Conservation (phyloP, 2,888 invertebrate genomes). For the Zaprionus bogoriensis region DNA sequence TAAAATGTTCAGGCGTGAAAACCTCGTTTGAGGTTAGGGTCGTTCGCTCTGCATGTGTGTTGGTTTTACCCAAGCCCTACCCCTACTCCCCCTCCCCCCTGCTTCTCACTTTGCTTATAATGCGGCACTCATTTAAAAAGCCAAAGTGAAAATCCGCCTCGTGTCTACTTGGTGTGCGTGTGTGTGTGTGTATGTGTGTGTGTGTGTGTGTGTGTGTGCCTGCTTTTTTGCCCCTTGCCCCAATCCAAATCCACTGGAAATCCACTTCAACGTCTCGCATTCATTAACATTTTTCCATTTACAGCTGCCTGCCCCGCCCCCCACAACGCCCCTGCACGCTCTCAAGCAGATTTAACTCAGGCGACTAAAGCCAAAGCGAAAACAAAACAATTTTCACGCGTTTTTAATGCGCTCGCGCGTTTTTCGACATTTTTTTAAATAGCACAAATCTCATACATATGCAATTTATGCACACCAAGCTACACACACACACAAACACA, state of each 20-base stretch:
- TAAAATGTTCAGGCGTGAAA: constrained; percentile 78
- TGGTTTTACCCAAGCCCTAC: neutral
- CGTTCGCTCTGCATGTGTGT: neutral
- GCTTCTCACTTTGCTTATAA: constrained; percentile 26
- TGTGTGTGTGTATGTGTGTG: no score
- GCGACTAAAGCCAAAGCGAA: constrained; percentile 21
- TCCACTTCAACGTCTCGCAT: constrained; percentile 61
- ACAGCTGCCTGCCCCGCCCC: neutral
- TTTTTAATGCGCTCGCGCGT: constrained; percentile 67
- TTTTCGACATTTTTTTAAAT: constrained; percentile 69
- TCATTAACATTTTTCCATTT: constrained; percentile 77
- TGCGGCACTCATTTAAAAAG: constrained; percentile 68
- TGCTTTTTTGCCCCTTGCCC: neutral
- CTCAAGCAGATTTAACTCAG: neutral
- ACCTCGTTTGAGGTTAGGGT: constrained; percentile 73
- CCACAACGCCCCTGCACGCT: neutral
- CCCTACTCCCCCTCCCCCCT: neutral
- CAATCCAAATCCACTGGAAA: constrained; percentile 31
- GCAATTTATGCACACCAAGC: constrained; percentile 66
- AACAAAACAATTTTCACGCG: constrained; percentile 72
- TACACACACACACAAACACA: constrained; percentile 28
- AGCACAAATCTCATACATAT: constrained; percentile 78
- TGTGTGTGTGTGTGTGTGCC: no score
- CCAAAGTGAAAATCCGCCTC: constrained; percentile 68
- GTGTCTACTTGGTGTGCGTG: constrained; percentile 40